phyloP scores from a whole-genome alignment of 2,888 invertebrate species.

The Nesidiocoris tenuis region DNA sequence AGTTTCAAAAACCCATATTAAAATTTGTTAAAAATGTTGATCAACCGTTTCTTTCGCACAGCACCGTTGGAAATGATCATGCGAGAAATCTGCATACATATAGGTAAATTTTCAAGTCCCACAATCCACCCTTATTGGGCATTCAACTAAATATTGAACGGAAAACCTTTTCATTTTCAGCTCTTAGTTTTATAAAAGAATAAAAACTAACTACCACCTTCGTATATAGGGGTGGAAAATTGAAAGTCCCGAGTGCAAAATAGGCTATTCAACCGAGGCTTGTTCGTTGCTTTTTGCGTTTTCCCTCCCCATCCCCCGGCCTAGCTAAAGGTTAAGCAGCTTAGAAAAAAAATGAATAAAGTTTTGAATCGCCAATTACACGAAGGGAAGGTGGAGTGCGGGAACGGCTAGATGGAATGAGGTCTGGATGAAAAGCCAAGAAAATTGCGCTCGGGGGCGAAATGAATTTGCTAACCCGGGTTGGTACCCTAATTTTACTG shows the following conservation, averaged over 20 bases:
- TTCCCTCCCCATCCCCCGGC: not conserved
- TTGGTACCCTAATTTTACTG: slow-evolving; percentile 10
- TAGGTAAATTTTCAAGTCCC: no score
- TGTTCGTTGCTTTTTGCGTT: slow-evolving; percentile 10
- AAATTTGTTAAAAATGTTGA: no score
- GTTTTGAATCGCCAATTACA: slow-evolving; percentile 40
- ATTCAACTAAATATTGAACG: not conserved
- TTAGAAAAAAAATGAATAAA: slow-evolving; percentile 24
- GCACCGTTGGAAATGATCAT: no score
- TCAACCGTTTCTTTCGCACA: no score
- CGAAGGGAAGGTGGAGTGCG: not conserved
- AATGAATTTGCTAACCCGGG: slow-evolving; percentile 24
- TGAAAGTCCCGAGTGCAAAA: slow-evolving; percentile 11
- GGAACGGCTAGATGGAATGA: not conserved
- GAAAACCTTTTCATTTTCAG: not conserved
- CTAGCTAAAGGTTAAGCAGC: slow-evolving; percentile 21
- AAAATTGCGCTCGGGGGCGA: slow-evolving; percentile 17
- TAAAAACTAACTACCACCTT: not conserved
- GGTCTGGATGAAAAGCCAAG: slow-evolving; percentile 35
- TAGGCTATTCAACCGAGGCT: slow-evolving; percentile 9
- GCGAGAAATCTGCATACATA: no score
- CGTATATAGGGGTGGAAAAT: slow-evolving; percentile 8
- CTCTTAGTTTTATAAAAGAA: not conserved
- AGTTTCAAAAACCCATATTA: no score
- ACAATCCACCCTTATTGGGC: no score